Evolutionary conservation across 2,797 vertebrate species (phyloP), one percentile per base, ranked within the genome.

Genomic region (Acanthornis magna): DNA sequence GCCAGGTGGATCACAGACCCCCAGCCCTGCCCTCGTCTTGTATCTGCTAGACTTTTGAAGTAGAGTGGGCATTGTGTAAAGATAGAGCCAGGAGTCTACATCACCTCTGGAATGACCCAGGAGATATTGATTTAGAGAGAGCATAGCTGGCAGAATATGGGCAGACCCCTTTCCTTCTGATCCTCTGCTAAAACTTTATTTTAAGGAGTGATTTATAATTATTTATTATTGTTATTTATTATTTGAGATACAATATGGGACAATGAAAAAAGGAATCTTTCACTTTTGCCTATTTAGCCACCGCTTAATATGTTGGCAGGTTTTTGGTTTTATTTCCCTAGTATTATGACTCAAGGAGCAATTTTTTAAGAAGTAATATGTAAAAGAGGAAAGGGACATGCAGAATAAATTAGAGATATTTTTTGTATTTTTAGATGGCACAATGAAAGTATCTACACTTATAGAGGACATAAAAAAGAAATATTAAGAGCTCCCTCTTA

Each of bases 391-490:
- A 92, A 85, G 8, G 16, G 9, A 36, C 18, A 66, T 1, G 2
- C 4, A 85, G 53, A 89, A 34, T 68, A 85, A 86, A 66, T 65
- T 75, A 75, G 48, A 6, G 18, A 25, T 74, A 76, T 84, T 88
- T 85, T 43, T 82, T 62, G 9, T 47, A n/a, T 78, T 75, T 61
- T 82, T 50, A 65, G 43, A 36, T 47, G 5, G 27, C 55, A 50
- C 1, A 12, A 70, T 54, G 45, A 75, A 86, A 95, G 13, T 61
- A 62, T 36, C 30, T 86, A 89, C 63, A n/a, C 5, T 93, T 82
- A 82, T 0, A 73, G 38, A 65, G 14, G 11, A 38, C 22, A 88
- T 87, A 88, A 92, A 96, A 76, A 66, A 86, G 62, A 85, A 91
- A 88, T 85, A 95, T 57, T 82, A 67, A 78, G 22, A 87, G 7